Conservation (phyloP, 2,888 invertebrate genomes). For the Hydropsyche betteni region DNA sequence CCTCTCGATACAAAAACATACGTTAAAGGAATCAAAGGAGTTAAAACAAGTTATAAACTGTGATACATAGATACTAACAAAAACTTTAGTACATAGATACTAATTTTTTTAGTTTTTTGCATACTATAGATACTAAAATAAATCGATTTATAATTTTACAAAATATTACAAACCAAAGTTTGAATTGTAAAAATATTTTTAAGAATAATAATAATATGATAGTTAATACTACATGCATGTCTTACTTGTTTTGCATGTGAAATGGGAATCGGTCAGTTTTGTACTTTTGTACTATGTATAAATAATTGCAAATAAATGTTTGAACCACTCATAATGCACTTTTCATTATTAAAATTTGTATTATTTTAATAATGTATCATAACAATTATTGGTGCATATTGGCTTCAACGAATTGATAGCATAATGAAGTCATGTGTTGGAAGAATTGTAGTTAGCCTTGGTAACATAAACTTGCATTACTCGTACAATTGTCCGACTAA, state of each 20-base stretch:
- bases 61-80: not conserved
- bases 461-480: not conserved
- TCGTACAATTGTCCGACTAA: not conserved
- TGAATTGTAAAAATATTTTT: too few species aligned
- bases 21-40: slow-evolving; percentile 24
- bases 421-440: not conserved
- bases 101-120: too few species aligned
- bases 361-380: not conserved
- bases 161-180: too few species aligned
- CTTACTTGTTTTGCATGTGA: too few species aligned
- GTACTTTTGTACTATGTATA: slow-evolving; percentile 23
- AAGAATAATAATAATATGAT: too few species aligned
- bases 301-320: slow-evolving; percentile 11
- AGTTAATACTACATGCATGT: too few species aligned
- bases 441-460: slow-evolving; percentile 17
- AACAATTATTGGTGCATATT: not conserved
- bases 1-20: not conserved
- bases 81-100: too few species aligned
- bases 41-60: not conserved
- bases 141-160: too few species aligned
- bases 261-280: not conserved
- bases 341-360: not conserved
- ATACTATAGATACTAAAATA: too few species aligned
- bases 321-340: slow-evolving; percentile 4
- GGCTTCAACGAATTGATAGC: not conserved